Conservation (phyloP, 1,140 invertebrate species). For the Diachasma alloeum region DNA sequence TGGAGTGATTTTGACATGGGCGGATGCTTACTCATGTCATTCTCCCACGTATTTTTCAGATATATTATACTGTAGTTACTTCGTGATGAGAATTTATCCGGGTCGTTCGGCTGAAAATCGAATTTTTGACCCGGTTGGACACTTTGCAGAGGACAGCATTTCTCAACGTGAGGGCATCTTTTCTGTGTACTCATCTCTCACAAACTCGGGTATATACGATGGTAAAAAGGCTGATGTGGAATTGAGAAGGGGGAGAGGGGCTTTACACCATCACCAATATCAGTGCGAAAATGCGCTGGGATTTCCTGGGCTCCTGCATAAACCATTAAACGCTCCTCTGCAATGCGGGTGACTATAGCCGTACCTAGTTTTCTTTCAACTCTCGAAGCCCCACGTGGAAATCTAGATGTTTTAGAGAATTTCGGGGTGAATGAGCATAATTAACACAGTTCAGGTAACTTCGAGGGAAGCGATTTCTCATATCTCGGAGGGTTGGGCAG, state of each 20-base stretch:
- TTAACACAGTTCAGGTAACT: background rate
- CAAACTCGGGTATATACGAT: background rate
- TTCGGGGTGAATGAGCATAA: background rate
- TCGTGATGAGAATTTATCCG: background rate
- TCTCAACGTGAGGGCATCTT: background rate
- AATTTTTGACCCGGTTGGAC: background rate
- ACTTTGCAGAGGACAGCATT: background rate
- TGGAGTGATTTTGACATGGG: background rate
- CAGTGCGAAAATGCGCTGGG: conserved; percentile 34
- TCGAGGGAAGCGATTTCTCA: background rate
- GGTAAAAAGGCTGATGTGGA: background rate
- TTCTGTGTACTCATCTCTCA: background rate
- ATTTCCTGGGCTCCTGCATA: conserved; percentile 38
- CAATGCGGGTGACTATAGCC: conserved; percentile 36
- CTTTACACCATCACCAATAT: conserved; percentile 29
- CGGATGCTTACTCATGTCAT: background rate
- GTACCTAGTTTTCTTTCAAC: conserved; percentile 23
- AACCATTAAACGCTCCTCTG: conserved; percentile 39
- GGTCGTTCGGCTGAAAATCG: background rate
- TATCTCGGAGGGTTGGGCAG: too few relatives aligned
- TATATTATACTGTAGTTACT: background rate
- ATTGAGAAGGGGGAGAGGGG: background rate
- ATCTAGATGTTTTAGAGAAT: background rate
- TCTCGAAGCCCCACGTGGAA: background rate
- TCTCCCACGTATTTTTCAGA: background rate